Conservation (phyloP, 1,140 invertebrate species). For the Drosophila varians region DNA sequence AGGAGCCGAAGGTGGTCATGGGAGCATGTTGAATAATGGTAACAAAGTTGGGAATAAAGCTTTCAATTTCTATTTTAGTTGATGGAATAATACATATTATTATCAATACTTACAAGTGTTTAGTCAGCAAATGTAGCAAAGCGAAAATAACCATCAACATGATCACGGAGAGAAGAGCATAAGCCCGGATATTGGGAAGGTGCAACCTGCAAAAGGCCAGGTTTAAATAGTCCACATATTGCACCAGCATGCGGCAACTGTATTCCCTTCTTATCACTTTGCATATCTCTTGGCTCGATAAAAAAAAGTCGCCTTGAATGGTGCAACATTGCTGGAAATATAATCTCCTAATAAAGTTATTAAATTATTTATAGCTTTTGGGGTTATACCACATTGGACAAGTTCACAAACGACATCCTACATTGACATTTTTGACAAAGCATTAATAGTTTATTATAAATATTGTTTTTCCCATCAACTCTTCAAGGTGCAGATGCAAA, state of each 20-base stretch:
- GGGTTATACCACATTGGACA: constrained; percentile 1
- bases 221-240: constrained; percentile 36
- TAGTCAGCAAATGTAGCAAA: constrained; percentile 21
- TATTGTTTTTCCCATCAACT: background rate
- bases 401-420: constrained; percentile 4
- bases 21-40: constrained; percentile 37
- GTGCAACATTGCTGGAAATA: background rate
- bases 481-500: constrained; percentile 57
- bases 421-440: background rate
- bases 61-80: background rate
- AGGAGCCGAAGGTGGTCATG: constrained; percentile 11
- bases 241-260: constrained; percentile 5
- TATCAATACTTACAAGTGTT: constrained; percentile 53
- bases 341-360: background rate
- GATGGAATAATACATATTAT: background rate
- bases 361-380: no score
- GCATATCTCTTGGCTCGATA: constrained; percentile 10
- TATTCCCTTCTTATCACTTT: background rate
- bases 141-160: background rate
- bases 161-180: background rate
- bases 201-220: constrained; percentile 15
- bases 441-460: background rate
- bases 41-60: constrained; percentile 49
- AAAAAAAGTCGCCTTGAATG: no score
- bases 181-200: background rate